A percentile compares a stretch with the other conserved stretches of the same genome.
Evolutionary conservation across 1,140 invertebrate genomes (phyloP).

Genomic region (Drosophila prosaltans): DNA sequence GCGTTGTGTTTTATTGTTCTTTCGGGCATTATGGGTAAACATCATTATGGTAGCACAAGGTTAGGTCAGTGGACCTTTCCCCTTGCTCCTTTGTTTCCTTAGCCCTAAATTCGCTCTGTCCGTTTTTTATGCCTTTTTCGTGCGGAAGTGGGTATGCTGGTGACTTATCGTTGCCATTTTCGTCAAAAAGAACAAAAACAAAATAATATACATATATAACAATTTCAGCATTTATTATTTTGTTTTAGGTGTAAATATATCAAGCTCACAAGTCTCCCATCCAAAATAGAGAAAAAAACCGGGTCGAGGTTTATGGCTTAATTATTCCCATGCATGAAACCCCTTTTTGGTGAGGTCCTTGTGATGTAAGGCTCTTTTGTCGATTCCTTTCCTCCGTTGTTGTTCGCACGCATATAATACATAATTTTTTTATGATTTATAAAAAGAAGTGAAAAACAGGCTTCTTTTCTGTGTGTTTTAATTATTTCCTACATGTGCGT

Average conservation of each 20-base stretch:
- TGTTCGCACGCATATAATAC: conserved; percentile 65
- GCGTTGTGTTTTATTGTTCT: conserved; percentile 21
- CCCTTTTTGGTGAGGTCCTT: conserved; percentile 26
- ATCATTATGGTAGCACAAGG: conserved; percentile 44
- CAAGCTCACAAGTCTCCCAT: conserved; percentile 71
- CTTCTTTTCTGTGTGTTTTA: conserved; percentile 48
- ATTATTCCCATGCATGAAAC: conserved; percentile 78
- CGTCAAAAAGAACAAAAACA: conserved; percentile 44
- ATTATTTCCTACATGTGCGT: conserved; percentile 75
- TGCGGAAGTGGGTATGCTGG: conserved; percentile 70
- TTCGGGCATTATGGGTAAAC: conserved; percentile 48
- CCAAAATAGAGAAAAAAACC: conserved; percentile 43
- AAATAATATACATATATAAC: neutral
- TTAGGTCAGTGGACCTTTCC: conserved; percentile 33
- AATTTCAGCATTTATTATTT: conserved; percentile 77
- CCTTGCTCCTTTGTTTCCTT: neutral
- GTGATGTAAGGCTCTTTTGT: conserved; percentile 16
- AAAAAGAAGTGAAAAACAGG: conserved; percentile 38
- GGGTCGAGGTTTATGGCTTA: conserved; percentile 80
- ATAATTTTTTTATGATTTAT: conserved; percentile 81
- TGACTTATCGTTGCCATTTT: conserved; percentile 78
- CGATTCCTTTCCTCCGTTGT: conserved; percentile 43
- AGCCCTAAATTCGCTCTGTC: neutral
- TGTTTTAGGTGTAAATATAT: conserved; percentile 80
- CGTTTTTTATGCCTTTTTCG: conserved; percentile 59